Percentiles rank a stretch among this genome's conserved stretches.
Evolutionary conservation across 2,797 vertebrate species (phyloP).

Genomic region (Gallinago nigripennis): DNA sequence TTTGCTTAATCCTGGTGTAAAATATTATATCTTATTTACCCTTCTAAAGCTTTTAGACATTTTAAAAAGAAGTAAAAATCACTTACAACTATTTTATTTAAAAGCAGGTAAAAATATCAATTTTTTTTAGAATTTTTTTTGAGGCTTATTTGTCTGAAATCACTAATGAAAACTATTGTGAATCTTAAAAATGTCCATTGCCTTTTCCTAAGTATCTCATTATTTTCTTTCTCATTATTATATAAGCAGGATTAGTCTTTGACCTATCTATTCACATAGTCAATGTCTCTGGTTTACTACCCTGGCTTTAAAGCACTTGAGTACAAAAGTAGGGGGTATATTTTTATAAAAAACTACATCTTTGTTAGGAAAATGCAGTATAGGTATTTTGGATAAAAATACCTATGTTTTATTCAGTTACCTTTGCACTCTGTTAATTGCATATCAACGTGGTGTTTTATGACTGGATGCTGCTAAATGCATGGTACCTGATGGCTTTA

Average conservation of each 20-base stretch:
- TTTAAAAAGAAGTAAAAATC: not conserved
- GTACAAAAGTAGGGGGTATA: not conserved
- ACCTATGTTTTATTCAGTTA: not conserved
- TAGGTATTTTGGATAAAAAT: not conserved
- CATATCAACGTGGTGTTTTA: not conserved
- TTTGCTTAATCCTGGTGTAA: not conserved
- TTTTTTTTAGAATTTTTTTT: not conserved
- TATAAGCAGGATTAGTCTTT: not conserved
- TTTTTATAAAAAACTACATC: not conserved
- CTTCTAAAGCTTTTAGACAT: not conserved
- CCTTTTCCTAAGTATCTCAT: not conserved
- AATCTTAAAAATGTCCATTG: not conserved
- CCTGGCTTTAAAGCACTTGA: not conserved
- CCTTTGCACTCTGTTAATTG: not conserved
- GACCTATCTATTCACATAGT: not conserved
- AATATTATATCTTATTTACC: not conserved
- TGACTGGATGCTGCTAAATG: not conserved
- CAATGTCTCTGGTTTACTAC: not conserved
- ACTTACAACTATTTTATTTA: not conserved
- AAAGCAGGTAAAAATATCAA: not conserved
- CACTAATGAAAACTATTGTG: not conserved
- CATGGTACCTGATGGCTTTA: not conserved
- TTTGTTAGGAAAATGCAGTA: not conserved
- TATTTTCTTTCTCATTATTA: not conserved
- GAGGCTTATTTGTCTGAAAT: not conserved